Evolutionary conservation across 2,888 invertebrate genomes (phyloP), one percentile per base, ranked within the genome.

Genomic region (Pseudococcus viburni): DNA sequence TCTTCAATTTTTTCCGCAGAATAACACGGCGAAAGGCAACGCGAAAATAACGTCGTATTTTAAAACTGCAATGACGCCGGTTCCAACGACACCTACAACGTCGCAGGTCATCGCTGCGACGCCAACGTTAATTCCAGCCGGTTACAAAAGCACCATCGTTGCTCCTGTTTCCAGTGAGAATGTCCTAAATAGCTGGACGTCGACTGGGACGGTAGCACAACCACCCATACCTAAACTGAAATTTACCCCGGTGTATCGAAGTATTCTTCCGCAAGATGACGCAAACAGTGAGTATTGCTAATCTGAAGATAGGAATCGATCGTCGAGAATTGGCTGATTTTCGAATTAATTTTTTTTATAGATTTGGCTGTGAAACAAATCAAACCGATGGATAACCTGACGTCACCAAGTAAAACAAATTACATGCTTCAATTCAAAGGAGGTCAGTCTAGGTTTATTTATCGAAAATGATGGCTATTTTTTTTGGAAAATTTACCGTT

Each of bases 351-450:
- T 73, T 33, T 73, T 73, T 33, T 4, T 26, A 7, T 3, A 88
- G 88, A 83, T 59, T 33, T 83, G 83, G 83, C 88, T 83, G 88
- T 83, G 88, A 88, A 83, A 87, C 55, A 22, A 26, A 55, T 33
- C 22, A 83, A 55, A 83, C 17, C 80, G 11, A n/a, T 42, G 0
- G 83, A 39, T 6, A 48, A 51, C 17, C 0, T 22, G 22, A 64
- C 12, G 64, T 11, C 64, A 22, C 4, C 51, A 0, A 87, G 48
- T 55, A 42, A 48, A 17, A 51, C 26, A 6, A 83, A 80, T 88
- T 88, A 59, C 9, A 59, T 83, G 17, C n/a, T 88, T 15, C 88
- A 88, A 59, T 11, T 88, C 0, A 88, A 88, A 39, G 33, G 55
- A 42, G 64, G 64, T 64, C 8, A 64, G 22, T 11, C 0, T 9